A percentile compares a stretch with the other conserved stretches of the same genome.
Evolutionary conservation across 2,888 invertebrate genomes (phyloP).

Genomic region (Brachyptera risi): DNA sequence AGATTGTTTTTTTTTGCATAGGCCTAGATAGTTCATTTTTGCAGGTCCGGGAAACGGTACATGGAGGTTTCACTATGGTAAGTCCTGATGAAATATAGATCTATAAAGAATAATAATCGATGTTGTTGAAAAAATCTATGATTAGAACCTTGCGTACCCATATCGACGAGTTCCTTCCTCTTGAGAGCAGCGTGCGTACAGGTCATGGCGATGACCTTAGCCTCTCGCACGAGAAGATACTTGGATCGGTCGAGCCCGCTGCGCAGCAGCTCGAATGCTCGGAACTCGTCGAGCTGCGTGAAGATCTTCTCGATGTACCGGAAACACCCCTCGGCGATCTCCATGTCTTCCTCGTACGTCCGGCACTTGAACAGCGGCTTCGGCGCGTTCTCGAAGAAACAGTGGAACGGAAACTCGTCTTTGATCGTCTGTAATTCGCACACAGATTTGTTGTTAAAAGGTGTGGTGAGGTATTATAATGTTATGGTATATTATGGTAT

Average conservation of each 20-base stretch:
- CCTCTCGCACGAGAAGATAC: slow-evolving; percentile 95
- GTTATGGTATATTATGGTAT: too few species aligned
- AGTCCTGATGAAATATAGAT: too few species aligned
- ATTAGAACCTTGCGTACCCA: slow-evolving; percentile 66
- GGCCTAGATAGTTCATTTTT: too few species aligned
- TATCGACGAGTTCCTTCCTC: slow-evolving; percentile 90
- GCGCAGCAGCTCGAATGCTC: slow-evolving; percentile 93
- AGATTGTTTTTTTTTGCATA: too few species aligned
- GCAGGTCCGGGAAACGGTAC: too few species aligned
- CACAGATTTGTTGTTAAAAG: too few species aligned
- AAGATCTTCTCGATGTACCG: slow-evolving; percentile 94
- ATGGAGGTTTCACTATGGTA: too few species aligned
- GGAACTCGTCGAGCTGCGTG: slow-evolving; percentile 94
- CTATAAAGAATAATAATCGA: too few species aligned
- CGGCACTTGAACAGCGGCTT: slow-evolving; percentile 84
- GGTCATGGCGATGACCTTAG: slow-evolving; percentile 99
- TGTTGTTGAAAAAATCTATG: too few species aligned
- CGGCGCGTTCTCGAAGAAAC: slow-evolving; percentile 90
- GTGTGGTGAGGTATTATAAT: too few species aligned
- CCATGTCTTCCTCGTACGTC: slow-evolving; percentile 75
- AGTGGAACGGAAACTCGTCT: slow-evolving; percentile 87
- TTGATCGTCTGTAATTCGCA: slow-evolving; percentile 60
- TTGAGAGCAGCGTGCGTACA: slow-evolving; percentile 99
- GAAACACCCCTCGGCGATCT: slow-evolving; percentile 81
- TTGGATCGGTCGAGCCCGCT: slow-evolving; percentile 95